phyloP scores from a whole-genome alignment of 2,113 vertebrate species.

The Petaurus breviceps region DNA sequence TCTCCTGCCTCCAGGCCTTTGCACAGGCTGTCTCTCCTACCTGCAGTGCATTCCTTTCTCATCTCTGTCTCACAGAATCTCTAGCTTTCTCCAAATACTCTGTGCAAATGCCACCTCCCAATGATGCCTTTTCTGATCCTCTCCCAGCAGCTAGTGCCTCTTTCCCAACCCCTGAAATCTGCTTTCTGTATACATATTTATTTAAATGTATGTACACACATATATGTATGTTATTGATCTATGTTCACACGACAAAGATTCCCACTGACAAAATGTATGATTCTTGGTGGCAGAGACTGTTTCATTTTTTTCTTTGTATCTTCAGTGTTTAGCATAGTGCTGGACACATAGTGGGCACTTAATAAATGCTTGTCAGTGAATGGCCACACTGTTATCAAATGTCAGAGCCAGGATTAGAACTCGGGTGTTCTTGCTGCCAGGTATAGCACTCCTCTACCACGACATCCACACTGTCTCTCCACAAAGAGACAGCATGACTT shows the following conservation, averaged over 20 bases:
- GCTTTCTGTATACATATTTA: not conserved
- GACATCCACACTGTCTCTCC: not conserved
- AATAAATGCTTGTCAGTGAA: not conserved
- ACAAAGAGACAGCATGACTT: not conserved
- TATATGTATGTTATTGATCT: not conserved
- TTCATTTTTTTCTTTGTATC: not conserved
- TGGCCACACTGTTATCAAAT: not conserved
- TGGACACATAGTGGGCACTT: not conserved
- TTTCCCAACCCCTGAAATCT: not conserved
- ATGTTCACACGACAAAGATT: not conserved
- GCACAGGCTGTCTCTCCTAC: not conserved
- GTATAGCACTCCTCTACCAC: not conserved
- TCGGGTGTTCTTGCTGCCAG: not conserved
- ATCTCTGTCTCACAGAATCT: not conserved
- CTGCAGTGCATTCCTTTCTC: not conserved
- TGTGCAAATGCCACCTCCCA: not conserved
- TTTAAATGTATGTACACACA: not conserved
- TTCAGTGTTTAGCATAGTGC: not conserved
- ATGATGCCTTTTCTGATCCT: not conserved
- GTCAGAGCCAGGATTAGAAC: not conserved
- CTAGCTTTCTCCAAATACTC: not conserved
- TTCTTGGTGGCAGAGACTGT: not conserved
- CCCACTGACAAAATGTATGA: not conserved
- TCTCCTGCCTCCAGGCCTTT: not conserved
- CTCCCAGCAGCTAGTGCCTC: not conserved